Conservation (phyloP, 1,140 invertebrate genomes). For the Bombus confusus region DNA sequence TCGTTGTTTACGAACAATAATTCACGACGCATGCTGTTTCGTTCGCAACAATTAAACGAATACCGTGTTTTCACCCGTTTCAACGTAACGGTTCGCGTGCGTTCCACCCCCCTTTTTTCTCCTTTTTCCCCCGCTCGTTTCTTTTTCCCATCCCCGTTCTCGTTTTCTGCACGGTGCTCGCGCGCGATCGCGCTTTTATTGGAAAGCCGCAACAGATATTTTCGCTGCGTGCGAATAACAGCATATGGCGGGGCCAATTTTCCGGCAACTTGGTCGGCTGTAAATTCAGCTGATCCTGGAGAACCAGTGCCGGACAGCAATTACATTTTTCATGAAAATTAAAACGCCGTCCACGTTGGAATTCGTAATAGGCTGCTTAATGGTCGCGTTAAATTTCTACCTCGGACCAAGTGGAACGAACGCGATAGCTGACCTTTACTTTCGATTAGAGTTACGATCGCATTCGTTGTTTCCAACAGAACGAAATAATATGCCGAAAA, state of each 20-base stretch:
- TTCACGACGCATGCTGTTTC: slow-evolving; percentile 5
- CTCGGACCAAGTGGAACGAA: too few relatives aligned
- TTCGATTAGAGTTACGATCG: background rate
- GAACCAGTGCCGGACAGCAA: slow-evolving; percentile 24
- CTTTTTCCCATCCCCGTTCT: background rate
- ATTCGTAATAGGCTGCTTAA: slow-evolving; percentile 34
- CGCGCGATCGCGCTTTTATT: slow-evolving; percentile 18
- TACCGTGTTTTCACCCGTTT: background rate
- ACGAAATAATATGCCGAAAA: background rate
- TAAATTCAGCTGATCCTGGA: slow-evolving; percentile 39
- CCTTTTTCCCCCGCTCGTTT: background rate
- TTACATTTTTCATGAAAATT: slow-evolving; percentile 48
- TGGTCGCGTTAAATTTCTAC: slow-evolving; percentile 18
- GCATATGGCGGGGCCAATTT: slow-evolving; percentile 43
- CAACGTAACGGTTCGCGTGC: background rate
- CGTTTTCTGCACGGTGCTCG: background rate
- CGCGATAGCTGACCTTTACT: background rate
- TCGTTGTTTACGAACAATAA: slow-evolving; percentile 23
- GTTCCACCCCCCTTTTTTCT: background rate
- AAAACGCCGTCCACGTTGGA: slow-evolving; percentile 21
- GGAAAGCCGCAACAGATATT: slow-evolving; percentile 42
- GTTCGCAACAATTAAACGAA: slow-evolving; percentile 35
- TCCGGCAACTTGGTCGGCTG: slow-evolving; percentile 29
- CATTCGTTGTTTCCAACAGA: background rate
- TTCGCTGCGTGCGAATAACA: slow-evolving; percentile 42